A percentile compares a stretch with the other conserved stretches of the same genome.
Evolutionary conservation across 2,888 invertebrate species (phyloP).

Genomic region (Spicauda simplicius): DNA sequence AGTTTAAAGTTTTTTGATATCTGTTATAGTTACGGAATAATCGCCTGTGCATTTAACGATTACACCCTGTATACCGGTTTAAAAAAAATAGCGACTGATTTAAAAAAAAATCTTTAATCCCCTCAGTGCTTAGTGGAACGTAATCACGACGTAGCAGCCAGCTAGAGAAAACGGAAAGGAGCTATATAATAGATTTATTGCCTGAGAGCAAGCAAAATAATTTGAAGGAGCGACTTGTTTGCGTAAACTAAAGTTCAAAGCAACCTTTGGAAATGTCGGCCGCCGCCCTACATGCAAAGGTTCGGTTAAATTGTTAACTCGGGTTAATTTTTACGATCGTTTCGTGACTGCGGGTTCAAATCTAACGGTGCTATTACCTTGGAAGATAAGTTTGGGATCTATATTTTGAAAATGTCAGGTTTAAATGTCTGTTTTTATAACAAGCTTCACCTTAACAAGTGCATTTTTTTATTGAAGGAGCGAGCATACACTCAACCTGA

Average conservation of each 20-base stretch:
- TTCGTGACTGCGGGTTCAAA: constrained; percentile 36
- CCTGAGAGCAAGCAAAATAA: constrained; percentile 30
- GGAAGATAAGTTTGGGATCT: not conserved
- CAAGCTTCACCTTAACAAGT: too few relatives aligned
- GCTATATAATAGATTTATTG: constrained; percentile 32
- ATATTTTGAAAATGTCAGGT: not conserved
- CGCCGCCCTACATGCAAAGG: constrained; percentile 49
- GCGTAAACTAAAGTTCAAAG: constrained; percentile 52
- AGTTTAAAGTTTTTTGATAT: too few relatives aligned
- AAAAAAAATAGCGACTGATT: too few relatives aligned
- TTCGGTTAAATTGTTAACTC: constrained; percentile 38
- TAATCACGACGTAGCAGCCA: constrained; percentile 23
- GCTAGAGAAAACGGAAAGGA: constrained; percentile 37
- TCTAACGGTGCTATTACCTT: constrained; percentile 1
- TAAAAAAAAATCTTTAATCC: too few relatives aligned
- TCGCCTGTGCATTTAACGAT: too few relatives aligned
- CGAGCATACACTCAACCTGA: too few relatives aligned
- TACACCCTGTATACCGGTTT: too few relatives aligned
- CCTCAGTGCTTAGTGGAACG: constrained; percentile 23
- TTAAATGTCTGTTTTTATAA: too few relatives aligned
- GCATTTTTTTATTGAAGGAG: too few relatives aligned
- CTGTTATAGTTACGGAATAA: too few relatives aligned
- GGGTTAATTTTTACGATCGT: constrained; percentile 34
- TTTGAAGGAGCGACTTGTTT: constrained; percentile 38
- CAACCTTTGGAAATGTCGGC: constrained; percentile 58